Evolutionary conservation across 2,113 vertebrate species (phyloP), one percentile per base, ranked within the genome.

Genomic region (Paradoxurus hermaphroditus): DNA sequence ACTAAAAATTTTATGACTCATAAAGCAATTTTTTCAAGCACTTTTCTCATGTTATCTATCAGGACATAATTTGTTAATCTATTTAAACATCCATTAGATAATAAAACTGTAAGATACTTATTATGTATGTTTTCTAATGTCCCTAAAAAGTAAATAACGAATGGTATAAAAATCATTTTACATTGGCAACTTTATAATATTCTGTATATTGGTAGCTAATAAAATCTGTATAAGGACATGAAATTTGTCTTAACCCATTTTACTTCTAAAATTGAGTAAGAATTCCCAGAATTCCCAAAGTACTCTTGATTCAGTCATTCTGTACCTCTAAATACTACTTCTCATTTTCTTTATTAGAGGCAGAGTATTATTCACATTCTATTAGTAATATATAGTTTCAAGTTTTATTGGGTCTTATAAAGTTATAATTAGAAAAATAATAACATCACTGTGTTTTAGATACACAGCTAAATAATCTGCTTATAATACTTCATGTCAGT

Each of bases 61-160:
- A 95, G 31, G 34, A 34, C n/a, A 86, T 97, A 97, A 97, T 97
- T 97, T 97, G 56, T 96, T 94, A 95, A 97, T 97, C 79, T 95
- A 84, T 87, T 97, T 96, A 97, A 96, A 90, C 96, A 97, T 90
- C 92, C 94, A 96, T 92, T 95, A 95, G 56, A 90, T 95, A 97
- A 94, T 97, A 95, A 97, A 97, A 96, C 56, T 90, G 73, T 23
- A 97, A 97, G 86, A 93, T 90, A 95, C 62, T 97, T 96, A 95
- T 94, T 92, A 90, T 97, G 67, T 91, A 92, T 95, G 44, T 95
- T 95, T 96, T 97, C 92, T 95, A 97, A 97, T 91, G 91, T 90
- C 88, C 72, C 68, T 95, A 51, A 93, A 95, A 97, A 98, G 94
- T 98, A 97, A 97, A 97, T 96, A 97, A 95, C 77, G 79, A 95